Percentiles rank a stretch among this genome's conserved stretches.
phyloP scores from a whole-genome alignment of 2,113 vertebrate species.

The Salvelinus namaycush region DNA sequence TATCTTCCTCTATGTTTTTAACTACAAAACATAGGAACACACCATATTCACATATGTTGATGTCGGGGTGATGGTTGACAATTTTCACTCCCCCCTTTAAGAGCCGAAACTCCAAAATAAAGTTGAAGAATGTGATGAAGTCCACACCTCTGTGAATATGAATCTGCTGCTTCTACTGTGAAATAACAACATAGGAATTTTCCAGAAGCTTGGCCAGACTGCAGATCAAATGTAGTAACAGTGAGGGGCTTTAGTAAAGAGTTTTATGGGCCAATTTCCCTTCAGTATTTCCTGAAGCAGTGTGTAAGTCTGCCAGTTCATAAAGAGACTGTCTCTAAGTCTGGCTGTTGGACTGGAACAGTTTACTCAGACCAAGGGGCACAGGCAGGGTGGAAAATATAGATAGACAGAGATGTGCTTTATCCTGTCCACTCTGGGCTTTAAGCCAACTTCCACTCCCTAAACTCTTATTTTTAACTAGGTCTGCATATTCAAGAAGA shows the following conservation, averaged over 20 bases:
- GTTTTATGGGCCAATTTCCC: conserved; percentile 16
- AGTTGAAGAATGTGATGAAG: conserved; percentile 18
- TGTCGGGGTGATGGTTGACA: no score
- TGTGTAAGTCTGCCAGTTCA: neutral
- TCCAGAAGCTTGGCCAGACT: conserved; percentile 35
- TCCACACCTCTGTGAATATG: conserved; percentile 16
- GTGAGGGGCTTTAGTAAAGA: conserved; percentile 9
- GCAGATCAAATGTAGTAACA: conserved; percentile 11
- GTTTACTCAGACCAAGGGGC: neutral
- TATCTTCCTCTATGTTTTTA: no score
- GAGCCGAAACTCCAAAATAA: no score
- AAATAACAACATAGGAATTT: conserved; percentile 41
- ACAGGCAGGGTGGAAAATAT: neutral
- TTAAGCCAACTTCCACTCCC: neutral
- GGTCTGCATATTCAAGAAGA: neutral
- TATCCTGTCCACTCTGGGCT: neutral
- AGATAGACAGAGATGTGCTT: neutral
- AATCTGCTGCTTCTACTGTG: conserved; percentile 22
- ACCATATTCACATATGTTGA: no score
- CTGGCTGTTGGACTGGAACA: neutral
- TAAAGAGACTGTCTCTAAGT: neutral
- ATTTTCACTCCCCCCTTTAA: no score
- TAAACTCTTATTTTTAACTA: neutral
- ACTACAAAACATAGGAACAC: no score
- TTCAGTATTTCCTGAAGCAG: conserved; percentile 4